These are phyloP conservation scores for Valencia hispanica DNA, from an alignment of 2,797 vertebrate genomes.

Conservation along the genomic window DNA sequence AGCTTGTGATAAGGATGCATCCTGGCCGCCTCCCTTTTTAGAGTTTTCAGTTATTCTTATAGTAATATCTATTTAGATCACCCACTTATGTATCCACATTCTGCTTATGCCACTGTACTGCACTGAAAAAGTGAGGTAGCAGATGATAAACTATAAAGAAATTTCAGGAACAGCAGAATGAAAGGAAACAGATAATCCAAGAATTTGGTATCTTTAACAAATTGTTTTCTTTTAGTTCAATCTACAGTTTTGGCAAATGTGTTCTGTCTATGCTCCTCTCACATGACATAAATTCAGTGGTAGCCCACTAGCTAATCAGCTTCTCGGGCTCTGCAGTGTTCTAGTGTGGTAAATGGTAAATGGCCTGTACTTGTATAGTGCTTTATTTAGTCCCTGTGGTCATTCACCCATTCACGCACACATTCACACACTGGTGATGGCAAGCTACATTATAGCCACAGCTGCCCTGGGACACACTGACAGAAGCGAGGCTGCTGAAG, in stretches of 20 bases:
- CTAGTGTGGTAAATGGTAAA: constrained; percentile 24
- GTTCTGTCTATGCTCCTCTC: constrained; percentile 51
- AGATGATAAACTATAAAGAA: constrained; percentile 31
- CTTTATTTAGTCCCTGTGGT: too few species aligned
- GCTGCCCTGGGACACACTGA: too few species aligned
- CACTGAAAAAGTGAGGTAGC: not conserved
- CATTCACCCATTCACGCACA: too few species aligned
- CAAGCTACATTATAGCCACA: too few species aligned
- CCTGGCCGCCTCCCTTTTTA: too few species aligned
- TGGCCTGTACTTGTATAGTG: too few species aligned
- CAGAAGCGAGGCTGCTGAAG: too few species aligned
- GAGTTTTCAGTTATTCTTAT: not conserved
- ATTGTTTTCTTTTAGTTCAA: constrained; percentile 32
- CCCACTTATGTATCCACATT: not conserved
- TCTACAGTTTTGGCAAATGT: constrained; percentile 55
- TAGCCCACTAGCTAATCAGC: constrained; percentile 44
- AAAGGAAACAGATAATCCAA: constrained; percentile 22
- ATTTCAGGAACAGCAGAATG: not conserved
- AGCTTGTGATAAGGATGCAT: not conserved
- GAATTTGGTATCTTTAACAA: constrained; percentile 45
- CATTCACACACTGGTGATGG: too few species aligned
- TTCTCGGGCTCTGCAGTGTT: constrained; percentile 47
- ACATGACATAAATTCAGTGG: constrained; percentile 43
- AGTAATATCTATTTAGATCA: not conserved
- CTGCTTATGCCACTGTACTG: constrained; percentile 10